Evolutionary conservation across 2,888 invertebrate species (phyloP).

Genomic region (Thera britannica): DNA sequence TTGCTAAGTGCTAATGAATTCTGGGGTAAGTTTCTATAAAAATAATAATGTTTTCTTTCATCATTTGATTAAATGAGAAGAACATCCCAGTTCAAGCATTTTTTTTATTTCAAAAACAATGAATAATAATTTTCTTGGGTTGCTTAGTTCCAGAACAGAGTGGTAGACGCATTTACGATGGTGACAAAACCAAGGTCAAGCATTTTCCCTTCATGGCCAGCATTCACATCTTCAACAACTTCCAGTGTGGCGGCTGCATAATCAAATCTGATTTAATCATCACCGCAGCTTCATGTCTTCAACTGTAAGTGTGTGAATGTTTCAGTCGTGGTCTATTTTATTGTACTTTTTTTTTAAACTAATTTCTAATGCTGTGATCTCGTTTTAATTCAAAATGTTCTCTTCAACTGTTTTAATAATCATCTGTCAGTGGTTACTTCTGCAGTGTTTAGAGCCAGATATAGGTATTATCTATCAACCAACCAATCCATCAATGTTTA

Average conservation of each 20-base stretch:
- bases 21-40: conserved; percentile 59
- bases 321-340: neutral
- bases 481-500: no score
- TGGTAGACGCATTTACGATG: conserved; percentile 59
- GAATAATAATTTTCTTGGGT: neutral
- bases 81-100: neutral
- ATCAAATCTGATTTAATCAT: conserved; percentile 68
- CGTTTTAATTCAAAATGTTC: no score
- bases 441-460: no score
- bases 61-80: no score
- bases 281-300: conserved; percentile 73
- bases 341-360: neutral
- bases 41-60: neutral
- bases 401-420: no score
- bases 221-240: conserved; percentile 64
- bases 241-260: conserved; percentile 71
- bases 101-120: no score
- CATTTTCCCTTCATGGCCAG: conserved; percentile 72
- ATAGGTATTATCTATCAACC: no score
- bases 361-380: no score
- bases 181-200: conserved; percentile 58
- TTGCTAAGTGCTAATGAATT: conserved; percentile 52
- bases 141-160: conserved; percentile 41
- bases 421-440: no score
- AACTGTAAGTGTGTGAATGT: conserved; percentile 60